phyloP scores from a whole-genome alignment of 2,113 vertebrate species.

The Catharus minimus region DNA sequence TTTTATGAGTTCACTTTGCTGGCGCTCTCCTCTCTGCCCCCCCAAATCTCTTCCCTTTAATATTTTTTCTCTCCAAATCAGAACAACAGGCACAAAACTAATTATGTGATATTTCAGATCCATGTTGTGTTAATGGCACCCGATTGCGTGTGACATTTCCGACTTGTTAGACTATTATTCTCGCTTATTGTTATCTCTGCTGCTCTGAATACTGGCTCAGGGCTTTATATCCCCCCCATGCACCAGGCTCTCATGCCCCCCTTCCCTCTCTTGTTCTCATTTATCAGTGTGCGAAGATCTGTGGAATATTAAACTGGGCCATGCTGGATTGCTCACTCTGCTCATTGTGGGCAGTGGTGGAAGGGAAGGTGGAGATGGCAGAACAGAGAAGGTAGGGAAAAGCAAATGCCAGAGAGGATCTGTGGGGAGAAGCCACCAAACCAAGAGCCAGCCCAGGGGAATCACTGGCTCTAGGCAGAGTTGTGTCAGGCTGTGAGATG shows the following conservation, averaged over 20 bases:
- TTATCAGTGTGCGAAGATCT: conserved; percentile 33
- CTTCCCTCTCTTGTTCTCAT: conserved; percentile 41
- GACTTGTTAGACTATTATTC: conserved; percentile 77
- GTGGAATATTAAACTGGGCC: conserved; percentile 48
- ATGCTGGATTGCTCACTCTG: not conserved
- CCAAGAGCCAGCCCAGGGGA: not conserved
- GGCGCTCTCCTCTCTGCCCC: conserved; percentile 13
- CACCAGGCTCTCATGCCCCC: conserved; percentile 1
- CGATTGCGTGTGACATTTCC: conserved; percentile 71
- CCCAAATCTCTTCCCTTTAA: conserved; percentile 44
- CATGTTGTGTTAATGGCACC: conserved; percentile 75
- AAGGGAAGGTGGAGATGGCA: not conserved
- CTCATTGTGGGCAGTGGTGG: not conserved
- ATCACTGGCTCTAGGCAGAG: not conserved
- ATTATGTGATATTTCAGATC: conserved; percentile 80
- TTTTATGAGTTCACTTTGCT: conserved; percentile 55
- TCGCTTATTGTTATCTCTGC: conserved; percentile 73
- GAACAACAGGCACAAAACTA: conserved; percentile 76
- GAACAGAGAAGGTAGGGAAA: not conserved
- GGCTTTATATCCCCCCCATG: conserved; percentile 41
- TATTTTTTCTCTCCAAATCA: conserved; percentile 67
- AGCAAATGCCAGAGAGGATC: not conserved
- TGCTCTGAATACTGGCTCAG: conserved; percentile 51
- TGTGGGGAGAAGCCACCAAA: not conserved
- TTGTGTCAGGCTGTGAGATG: not conserved